Evolutionary conservation across 2,888 invertebrate genomes (phyloP).

Genomic region (Chrysodeixis includens): DNA sequence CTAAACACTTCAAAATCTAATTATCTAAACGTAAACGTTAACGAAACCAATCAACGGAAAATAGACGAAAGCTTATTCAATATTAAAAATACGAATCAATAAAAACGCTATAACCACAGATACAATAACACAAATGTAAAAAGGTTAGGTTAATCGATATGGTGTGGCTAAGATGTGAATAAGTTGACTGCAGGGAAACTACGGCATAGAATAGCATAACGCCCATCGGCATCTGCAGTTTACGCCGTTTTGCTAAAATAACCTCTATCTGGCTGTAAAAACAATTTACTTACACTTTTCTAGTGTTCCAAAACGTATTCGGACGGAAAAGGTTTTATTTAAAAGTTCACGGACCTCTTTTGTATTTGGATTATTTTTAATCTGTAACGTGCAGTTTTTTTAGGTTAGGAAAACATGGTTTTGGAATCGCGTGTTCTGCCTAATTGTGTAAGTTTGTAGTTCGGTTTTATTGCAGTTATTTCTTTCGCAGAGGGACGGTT

Average conservation of each 20-base stretch:
- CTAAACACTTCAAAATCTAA: background rate
- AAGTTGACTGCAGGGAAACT: slow-evolving; percentile 85
- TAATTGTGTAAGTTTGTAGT: slow-evolving; percentile 13
- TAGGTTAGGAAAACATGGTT: slow-evolving; percentile 48
- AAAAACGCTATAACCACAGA: slow-evolving; percentile 37
- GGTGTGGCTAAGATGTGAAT: slow-evolving; percentile 80
- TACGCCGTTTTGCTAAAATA: slow-evolving; percentile 64
- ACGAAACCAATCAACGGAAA: background rate
- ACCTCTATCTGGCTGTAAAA: slow-evolving; percentile 59
- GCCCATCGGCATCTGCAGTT: slow-evolving; percentile 84
- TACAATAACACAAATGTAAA: slow-evolving; percentile 68
- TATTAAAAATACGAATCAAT: slow-evolving; percentile 7
- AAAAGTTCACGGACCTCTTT: slow-evolving; percentile 28
- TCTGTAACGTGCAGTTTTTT: slow-evolving; percentile 28
- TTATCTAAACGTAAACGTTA: background rate
- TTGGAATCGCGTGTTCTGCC: slow-evolving; percentile 32
- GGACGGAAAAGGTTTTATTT: slow-evolving; percentile 24
- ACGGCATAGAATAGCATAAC: slow-evolving; percentile 84
- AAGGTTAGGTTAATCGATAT: slow-evolving; percentile 81
- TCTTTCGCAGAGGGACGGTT: slow-evolving; percentile 10
- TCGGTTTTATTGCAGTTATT: slow-evolving; percentile 25
- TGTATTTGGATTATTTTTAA: slow-evolving; percentile 19
- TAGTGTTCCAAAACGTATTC: slow-evolving; percentile 22
- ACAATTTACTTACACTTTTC: slow-evolving; percentile 47
- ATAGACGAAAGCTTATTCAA: background rate